Conservation (phyloP, 2,113 vertebrate species). For the Caranx melampygus region DNA sequence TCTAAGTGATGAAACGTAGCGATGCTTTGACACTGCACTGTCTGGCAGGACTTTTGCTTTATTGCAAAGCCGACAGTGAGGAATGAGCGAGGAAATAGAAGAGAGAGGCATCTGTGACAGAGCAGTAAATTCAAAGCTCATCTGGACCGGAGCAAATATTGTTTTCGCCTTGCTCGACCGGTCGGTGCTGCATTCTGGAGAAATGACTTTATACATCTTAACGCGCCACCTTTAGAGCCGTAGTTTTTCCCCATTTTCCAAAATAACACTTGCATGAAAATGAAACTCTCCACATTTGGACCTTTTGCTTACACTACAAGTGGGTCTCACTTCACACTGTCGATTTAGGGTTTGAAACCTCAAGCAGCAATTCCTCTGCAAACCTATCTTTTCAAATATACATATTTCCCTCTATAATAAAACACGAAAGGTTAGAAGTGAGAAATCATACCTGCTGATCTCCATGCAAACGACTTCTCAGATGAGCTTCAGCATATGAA, state of each 20-base stretch:
- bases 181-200: constrained; percentile 19
- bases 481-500: constrained; percentile 89
- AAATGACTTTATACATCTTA: constrained; percentile 16
- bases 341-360: background rate
- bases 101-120: constrained; percentile 49
- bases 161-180: constrained; percentile 48
- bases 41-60: constrained; percentile 28
- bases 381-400: background rate
- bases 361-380: background rate
- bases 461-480: constrained; percentile 99
- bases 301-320: background rate
- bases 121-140: constrained; percentile 54
- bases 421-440: background rate
- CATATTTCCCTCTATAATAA: background rate
- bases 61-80: constrained; percentile 33
- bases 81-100: constrained; percentile 33
- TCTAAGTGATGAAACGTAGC: background rate
- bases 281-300: background rate
- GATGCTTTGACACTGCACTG: constrained; percentile 1
- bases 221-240: background rate
- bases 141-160: constrained; percentile 12
- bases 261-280: background rate
- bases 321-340: background rate
- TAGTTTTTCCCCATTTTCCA: constrained; percentile 1
- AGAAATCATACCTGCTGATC: constrained; percentile 90